Conservation (phyloP, 2,888 invertebrate genomes). For the Netelia inedita region DNA sequence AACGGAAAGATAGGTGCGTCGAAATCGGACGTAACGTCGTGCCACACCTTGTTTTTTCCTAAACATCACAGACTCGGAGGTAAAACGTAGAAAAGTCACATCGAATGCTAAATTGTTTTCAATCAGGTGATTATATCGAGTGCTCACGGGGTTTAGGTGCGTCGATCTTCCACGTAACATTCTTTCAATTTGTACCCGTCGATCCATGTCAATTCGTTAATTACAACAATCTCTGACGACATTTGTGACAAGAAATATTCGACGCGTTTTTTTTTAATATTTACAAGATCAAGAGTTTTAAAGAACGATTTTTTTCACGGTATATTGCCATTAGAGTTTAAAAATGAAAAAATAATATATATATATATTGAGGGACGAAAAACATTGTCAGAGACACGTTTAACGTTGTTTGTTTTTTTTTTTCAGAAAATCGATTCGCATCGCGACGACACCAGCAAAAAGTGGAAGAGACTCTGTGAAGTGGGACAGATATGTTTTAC, state of each 20-base stretch:
- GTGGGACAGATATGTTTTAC: conserved; percentile 78
- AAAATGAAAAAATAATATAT: not conserved
- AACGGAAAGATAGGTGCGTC: conserved; percentile 61
- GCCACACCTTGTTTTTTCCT: conserved; percentile 60
- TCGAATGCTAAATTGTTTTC: conserved; percentile 64
- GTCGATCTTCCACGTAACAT: conserved; percentile 54
- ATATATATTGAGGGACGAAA: not conserved
- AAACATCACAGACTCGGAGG: conserved; percentile 70
- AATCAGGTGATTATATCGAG: conserved; percentile 50
- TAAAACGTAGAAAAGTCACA: conserved; percentile 71
- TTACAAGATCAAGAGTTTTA: conserved; percentile 48
- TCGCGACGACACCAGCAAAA: conserved; percentile 37
- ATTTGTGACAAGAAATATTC: conserved; percentile 42
- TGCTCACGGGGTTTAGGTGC: conserved; percentile 58
- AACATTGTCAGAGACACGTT: not conserved
- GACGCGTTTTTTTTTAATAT: conserved; percentile 31
- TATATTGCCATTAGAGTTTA: not conserved
- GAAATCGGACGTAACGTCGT: conserved; percentile 55
- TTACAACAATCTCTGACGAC: conserved; percentile 39
- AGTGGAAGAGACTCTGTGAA: conserved; percentile 63
- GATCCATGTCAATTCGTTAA: conserved; percentile 56
- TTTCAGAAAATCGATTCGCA: not conserved
- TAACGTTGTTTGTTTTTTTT: not conserved
- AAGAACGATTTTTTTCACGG: not conserved
- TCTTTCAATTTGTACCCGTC: conserved; percentile 58